Evolutionary conservation across 2,888 invertebrate genomes (phyloP).

Genomic region (Prenolepis imparis): DNA sequence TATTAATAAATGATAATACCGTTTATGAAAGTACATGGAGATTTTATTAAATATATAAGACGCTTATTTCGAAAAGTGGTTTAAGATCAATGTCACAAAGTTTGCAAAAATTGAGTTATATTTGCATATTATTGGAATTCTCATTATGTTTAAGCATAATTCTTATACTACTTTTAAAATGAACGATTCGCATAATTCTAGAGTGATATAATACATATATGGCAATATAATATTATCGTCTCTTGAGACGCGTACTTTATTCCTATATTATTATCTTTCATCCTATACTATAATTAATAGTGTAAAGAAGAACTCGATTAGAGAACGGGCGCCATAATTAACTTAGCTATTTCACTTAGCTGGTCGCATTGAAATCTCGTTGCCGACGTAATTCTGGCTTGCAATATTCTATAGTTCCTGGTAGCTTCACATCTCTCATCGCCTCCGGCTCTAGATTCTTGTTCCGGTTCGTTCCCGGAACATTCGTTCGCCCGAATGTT

Average conservation of each 20-base stretch:
- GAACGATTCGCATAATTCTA: neutral
- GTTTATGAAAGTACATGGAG: neutral
- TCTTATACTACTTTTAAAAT: neutral
- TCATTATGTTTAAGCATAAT: neutral
- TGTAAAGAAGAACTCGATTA: conserved; percentile 43
- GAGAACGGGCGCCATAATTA: conserved; percentile 23
- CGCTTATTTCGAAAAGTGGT: neutral
- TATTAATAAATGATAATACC: too few species aligned
- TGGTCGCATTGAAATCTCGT: conserved; percentile 43
- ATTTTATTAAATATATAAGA: neutral
- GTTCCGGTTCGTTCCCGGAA: conserved; percentile 30
- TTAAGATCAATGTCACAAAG: neutral
- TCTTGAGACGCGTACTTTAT: neutral
- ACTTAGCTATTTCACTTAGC: conserved; percentile 45
- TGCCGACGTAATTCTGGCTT: conserved; percentile 12
- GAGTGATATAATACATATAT: neutral
- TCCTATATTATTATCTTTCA: conserved; percentile 31
- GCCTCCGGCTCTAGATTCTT: conserved; percentile 32
- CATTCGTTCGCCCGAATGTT: conserved; percentile 27
- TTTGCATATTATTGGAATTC: neutral
- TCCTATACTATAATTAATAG: conserved; percentile 41
- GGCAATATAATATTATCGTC: neutral
- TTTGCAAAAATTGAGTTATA: neutral
- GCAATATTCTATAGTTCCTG: conserved; percentile 15
- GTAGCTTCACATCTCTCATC: neutral